Percentiles rank a stretch among this genome's conserved stretches.
Evolutionary conservation across 1,140 invertebrate species (phyloP).

Genomic region (Platorchestia sp.): DNA sequence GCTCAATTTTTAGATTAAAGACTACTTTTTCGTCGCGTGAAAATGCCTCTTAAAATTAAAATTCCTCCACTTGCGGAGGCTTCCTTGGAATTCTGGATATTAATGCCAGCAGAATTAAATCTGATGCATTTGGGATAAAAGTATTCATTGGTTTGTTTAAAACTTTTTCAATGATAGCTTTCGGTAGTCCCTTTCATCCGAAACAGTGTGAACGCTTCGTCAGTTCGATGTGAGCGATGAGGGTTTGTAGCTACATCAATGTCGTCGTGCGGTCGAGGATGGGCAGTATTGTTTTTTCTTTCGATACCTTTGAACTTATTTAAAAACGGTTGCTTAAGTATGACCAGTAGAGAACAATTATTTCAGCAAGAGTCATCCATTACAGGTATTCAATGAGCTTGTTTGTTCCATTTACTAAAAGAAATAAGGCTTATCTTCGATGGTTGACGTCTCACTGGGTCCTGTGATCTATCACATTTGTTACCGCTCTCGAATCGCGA

Average conservation of each 20-base stretch:
- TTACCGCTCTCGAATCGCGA: not conserved
- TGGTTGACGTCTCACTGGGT: not conserved
- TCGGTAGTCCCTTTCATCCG: too few species aligned
- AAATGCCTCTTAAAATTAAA: not conserved
- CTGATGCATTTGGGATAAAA: too few species aligned
- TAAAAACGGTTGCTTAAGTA: not conserved
- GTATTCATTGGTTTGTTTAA: too few species aligned
- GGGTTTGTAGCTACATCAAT: not conserved
- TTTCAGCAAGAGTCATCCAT: not conserved
- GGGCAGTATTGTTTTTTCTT: not conserved
- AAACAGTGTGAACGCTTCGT: too few species aligned
- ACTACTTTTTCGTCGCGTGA: not conserved
- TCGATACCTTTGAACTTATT: not conserved
- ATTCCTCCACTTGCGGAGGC: not conserved
- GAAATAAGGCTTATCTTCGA: not conserved
- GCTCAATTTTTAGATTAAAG: too few species aligned
- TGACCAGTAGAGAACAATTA: not conserved
- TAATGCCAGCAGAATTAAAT: too few species aligned
- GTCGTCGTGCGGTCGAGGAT: not conserved
- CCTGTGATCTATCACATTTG: not conserved
- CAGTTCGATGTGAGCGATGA: not conserved
- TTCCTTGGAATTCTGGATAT: not conserved
- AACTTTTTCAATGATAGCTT: too few species aligned
- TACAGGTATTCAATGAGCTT: not conserved
- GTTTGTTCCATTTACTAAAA: not conserved